phyloP scores from a whole-genome alignment of 1,140 invertebrate genomes.

The Euglossa dilemma region DNA sequence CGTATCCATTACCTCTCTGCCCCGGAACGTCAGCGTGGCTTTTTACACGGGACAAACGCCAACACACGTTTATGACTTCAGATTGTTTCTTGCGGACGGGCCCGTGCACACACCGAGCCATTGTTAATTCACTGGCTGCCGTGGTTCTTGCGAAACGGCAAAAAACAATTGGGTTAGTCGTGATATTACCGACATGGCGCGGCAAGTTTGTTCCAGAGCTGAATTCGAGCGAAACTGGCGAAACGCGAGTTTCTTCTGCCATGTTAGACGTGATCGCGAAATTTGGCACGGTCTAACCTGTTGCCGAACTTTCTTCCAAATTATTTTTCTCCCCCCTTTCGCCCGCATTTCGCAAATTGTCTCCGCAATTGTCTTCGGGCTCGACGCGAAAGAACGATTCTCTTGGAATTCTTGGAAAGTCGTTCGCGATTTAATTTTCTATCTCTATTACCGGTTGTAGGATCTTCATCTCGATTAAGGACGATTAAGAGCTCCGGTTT shows the following conservation, averaged over 20 bases:
- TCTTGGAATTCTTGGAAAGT: no score
- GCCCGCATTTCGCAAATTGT: no score
- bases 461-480: no score
- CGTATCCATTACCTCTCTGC: slow-evolving; percentile 53
- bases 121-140: slow-evolving; percentile 9
- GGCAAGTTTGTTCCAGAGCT: not conserved
- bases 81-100: slow-evolving; percentile 4
- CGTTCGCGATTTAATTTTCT: no score
- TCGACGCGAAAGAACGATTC: no score
- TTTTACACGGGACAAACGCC: slow-evolving; percentile 27
- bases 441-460: no score
- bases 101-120: no score
- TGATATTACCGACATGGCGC: not conserved
- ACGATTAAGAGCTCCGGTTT: no score
- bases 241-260: not conserved
- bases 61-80: slow-evolving; percentile 35
- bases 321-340: no score
- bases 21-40: slow-evolving; percentile 27
- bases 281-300: not conserved
- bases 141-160: not conserved
- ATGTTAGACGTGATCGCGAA: not conserved
- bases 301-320: not conserved
- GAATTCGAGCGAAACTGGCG: not conserved
- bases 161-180: not conserved
- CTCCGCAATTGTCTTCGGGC: no score